phyloP scores from a whole-genome alignment of 2,797 vertebrate species.

The Melanotaenia trifasciata region DNA sequence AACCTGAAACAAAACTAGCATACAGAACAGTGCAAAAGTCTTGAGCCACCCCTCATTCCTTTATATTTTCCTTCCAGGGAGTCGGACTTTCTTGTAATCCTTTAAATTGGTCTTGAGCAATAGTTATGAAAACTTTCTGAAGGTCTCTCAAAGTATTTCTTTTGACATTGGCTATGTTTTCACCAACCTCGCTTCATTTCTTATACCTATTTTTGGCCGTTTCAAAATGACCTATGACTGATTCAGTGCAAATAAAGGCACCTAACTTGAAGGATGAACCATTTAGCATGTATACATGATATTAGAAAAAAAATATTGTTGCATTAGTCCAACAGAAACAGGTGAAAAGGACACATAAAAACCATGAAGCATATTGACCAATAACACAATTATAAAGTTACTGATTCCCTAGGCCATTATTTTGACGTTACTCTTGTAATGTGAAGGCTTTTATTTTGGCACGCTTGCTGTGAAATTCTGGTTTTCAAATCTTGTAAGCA shows the following conservation, averaged over 20 bases:
- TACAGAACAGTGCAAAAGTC: background rate
- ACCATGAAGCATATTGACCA: too few species aligned
- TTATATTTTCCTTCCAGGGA: background rate
- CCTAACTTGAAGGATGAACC: too few species aligned
- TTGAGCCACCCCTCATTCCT: background rate
- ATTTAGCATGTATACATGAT: too few species aligned
- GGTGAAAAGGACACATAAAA: too few species aligned
- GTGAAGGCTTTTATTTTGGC: too few species aligned
- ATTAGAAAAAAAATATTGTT: too few species aligned
- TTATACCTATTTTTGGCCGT: background rate
- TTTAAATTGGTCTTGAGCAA: background rate
- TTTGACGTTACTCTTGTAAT: too few species aligned
- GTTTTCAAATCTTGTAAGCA: too few species aligned
- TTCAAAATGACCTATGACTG: background rate
- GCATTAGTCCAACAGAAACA: too few species aligned
- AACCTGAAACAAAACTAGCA: background rate
- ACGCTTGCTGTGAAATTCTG: too few species aligned
- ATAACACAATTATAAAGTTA: too few species aligned
- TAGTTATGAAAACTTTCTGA: background rate
- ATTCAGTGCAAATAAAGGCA: background rate
- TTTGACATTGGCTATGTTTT: background rate
- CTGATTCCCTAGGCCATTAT: too few species aligned
- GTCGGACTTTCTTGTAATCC: background rate
- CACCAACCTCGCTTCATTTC: background rate
- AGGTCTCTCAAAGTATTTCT: background rate